phyloP scores from a whole-genome alignment of 2,888 invertebrate genomes.

The Dastarcus helophoroides region DNA sequence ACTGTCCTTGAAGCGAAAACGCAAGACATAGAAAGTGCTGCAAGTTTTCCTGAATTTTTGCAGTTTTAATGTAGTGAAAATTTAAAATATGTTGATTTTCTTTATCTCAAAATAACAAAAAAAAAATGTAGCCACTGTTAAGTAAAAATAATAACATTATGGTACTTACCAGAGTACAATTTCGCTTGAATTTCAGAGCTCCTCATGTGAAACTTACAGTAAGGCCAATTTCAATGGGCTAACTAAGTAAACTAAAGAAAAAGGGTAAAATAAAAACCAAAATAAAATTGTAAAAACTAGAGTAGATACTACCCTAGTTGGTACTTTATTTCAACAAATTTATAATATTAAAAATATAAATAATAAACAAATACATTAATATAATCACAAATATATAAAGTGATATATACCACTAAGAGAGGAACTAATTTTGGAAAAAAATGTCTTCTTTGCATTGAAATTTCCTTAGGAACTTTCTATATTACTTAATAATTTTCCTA shows the following conservation, averaged over 20 bases:
- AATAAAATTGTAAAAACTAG: slow-evolving; percentile 13
- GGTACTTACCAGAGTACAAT: no score
- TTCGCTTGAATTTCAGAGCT: no score
- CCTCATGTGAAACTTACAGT: no score
- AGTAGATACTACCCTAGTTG: slow-evolving; percentile 15
- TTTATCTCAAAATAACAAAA: no score
- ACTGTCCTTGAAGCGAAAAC: no score
- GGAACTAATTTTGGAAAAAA: slow-evolving; percentile 14
- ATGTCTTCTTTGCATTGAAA: slow-evolving; percentile 11
- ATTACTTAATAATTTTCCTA: slow-evolving; percentile 12
- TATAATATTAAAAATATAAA: slow-evolving; percentile 15
- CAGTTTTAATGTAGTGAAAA: no score
- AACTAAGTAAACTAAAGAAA: slow-evolving; percentile 3
- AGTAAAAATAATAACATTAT: no score
- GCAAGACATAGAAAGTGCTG: no score
- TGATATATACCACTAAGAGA: slow-evolving; percentile 13
- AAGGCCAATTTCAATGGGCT: no score
- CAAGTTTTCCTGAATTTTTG: no score
- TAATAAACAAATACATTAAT: slow-evolving; percentile 16
- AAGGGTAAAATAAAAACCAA: slow-evolving; percentile 11
- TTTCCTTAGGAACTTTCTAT: slow-evolving; percentile 13
- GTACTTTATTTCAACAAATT: slow-evolving; percentile 16
- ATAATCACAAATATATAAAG: slow-evolving; percentile 13
- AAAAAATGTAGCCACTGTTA: no score
- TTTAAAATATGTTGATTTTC: no score